phyloP scores from a whole-genome alignment of 2,113 vertebrate genomes.

The Petromus typicus region DNA sequence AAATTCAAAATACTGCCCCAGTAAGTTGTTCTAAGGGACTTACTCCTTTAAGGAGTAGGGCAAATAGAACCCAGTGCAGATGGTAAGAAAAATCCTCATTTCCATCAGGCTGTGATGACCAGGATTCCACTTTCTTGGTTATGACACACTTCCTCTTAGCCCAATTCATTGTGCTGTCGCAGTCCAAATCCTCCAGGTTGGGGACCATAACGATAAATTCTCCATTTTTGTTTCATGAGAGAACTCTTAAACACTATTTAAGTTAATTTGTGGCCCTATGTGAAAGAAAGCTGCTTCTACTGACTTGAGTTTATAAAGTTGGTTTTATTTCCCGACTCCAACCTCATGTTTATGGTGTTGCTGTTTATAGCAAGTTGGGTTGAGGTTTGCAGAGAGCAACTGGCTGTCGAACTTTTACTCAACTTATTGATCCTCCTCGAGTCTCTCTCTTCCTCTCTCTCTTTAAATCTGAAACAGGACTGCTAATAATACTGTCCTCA shows the following conservation, averaged over 20 bases:
- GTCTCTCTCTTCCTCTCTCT: neutral
- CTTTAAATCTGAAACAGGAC: neutral
- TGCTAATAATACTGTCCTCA: neutral
- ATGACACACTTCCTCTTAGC: neutral
- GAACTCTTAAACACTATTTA: neutral
- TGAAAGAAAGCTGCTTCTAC: neutral
- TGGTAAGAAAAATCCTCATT: neutral
- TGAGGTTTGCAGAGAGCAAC: neutral
- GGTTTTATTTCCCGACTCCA: neutral
- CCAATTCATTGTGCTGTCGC: too few relatives aligned
- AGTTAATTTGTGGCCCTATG: neutral
- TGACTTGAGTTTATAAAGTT: neutral
- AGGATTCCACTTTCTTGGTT: neutral
- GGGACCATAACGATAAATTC: neutral
- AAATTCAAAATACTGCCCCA: neutral
- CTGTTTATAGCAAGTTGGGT: neutral
- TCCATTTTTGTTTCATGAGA: neutral
- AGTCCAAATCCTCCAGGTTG: neutral
- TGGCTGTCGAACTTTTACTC: neutral
- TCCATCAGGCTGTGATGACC: neutral
- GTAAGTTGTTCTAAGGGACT: neutral
- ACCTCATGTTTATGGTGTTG: neutral
- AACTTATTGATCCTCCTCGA: neutral
- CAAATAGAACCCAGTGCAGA: neutral
- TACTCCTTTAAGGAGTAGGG: neutral